Percentiles rank a stretch among this genome's conserved stretches.
Conservation (phyloP, 2,113 vertebrate genomes). For the Pardalotus punctatus region DNA sequence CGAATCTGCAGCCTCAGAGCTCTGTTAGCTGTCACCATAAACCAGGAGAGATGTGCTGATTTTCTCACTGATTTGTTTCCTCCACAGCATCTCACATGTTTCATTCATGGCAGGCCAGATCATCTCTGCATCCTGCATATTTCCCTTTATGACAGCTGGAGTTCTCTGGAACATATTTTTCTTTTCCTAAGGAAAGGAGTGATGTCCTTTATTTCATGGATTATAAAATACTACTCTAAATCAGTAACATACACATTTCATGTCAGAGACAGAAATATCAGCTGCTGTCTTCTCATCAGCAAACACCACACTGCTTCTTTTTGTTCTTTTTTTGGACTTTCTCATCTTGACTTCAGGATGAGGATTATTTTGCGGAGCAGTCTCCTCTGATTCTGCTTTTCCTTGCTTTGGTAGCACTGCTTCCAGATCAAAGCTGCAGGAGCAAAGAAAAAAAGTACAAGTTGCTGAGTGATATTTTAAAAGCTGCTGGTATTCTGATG, state of each 20-base stretch:
- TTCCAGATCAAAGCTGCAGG: constrained; percentile 73
- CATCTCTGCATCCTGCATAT: neutral
- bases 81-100: neutral
- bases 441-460: neutral
- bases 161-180: neutral
- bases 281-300: constrained; percentile 80
- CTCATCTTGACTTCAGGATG: constrained; percentile 91
- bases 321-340: constrained; percentile 87
- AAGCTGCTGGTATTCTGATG: neutral
- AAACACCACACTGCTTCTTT: constrained; percentile 94
- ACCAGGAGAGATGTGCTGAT: neutral
- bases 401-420: constrained; percentile 63
- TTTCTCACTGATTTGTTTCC: neutral
- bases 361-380: constrained; percentile 61
- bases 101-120: neutral
- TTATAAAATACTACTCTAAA: neutral
- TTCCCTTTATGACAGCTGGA: neutral
- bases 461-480: constrained; percentile 1
- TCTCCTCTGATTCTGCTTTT: constrained; percentile 77
- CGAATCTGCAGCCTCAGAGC: neutral
- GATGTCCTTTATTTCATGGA: neutral
- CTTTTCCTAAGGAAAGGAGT: neutral
- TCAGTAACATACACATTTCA: constrained; percentile 70
- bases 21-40: neutral
- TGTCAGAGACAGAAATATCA: constrained; percentile 61